Evolutionary conservation across 2,888 invertebrate species (phyloP).

Genomic region (Eueremaeus valkanovi): DNA sequence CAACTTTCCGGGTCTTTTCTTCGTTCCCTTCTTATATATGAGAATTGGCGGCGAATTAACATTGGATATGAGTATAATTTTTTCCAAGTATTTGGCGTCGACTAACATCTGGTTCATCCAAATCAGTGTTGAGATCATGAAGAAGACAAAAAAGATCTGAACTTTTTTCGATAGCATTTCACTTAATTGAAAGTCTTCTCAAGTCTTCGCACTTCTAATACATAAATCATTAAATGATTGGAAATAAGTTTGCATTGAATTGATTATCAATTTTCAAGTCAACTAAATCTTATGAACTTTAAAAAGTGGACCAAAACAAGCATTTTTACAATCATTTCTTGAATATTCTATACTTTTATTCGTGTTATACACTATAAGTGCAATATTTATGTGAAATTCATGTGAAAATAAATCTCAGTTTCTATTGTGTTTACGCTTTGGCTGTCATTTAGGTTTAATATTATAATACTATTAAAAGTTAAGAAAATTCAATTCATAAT

Average conservation of each 20-base stretch:
- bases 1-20: conserved; percentile 13
- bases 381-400: not conserved
- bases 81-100: not conserved
- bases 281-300: too few relatives aligned
- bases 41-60: conserved; percentile 24
- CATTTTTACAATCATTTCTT: too few relatives aligned
- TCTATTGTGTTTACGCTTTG: conserved; percentile 4
- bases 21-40: not conserved
- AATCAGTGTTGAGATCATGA: not conserved
- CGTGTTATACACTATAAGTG: not conserved
- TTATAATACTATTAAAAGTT: too few relatives aligned
- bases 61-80: not conserved
- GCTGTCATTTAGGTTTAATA: conserved; percentile 7
- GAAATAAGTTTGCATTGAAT: too few relatives aligned
- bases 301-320: too few relatives aligned
- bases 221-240: too few relatives aligned
- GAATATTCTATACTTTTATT: too few relatives aligned
- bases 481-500: too few relatives aligned
- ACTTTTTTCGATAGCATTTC: conserved; percentile 6
- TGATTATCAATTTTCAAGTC: too few relatives aligned
- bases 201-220: too few relatives aligned
- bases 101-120: not conserved
- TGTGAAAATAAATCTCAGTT: not conserved
- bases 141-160: not conserved
- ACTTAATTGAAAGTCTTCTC: conserved; percentile 10